A percentile compares a stretch with the other conserved stretches of the same genome.
phyloP scores from a whole-genome alignment of 1,140 invertebrate species.

The Zaprionus gabonicus region DNA sequence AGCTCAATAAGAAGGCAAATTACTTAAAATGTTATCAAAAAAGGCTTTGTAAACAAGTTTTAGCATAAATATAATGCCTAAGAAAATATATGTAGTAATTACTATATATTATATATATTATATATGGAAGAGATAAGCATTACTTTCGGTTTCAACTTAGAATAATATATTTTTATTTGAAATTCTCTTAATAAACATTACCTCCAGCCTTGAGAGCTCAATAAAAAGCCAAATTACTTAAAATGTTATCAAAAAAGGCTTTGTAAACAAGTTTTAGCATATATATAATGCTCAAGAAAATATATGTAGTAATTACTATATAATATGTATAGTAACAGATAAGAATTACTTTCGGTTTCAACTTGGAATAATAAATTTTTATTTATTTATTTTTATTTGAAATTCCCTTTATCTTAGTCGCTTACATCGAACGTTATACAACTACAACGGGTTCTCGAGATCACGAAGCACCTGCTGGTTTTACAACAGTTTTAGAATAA shows the following conservation, averaged over 20 bases:
- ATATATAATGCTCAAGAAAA: neutral
- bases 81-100: neutral
- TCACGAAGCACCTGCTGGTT: neutral
- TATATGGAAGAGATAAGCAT: neutral
- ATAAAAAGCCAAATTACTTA: too few relatives aligned
- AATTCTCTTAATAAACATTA: neutral
- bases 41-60: neutral
- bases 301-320: neutral
- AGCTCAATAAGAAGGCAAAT: neutral
- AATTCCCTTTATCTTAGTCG: neutral
- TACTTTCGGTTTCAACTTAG: neutral
- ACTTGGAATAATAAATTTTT: neutral
- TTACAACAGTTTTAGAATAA: neutral
- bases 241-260: too few relatives aligned
- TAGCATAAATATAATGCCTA: neutral
- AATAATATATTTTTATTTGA: neutral
- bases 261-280: too few relatives aligned
- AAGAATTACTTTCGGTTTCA: neutral
- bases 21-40: neutral
- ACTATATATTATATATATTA: neutral
- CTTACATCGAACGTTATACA: neutral
- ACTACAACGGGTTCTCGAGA: neutral
- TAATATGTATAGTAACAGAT: neutral
- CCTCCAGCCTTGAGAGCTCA: too few relatives aligned
- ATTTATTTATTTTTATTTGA: neutral